These are phyloP conservation scores for Pteruthius melanotis DNA, from an alignment of 2,113 vertebrate species.

Conservation along the genomic window DNA sequence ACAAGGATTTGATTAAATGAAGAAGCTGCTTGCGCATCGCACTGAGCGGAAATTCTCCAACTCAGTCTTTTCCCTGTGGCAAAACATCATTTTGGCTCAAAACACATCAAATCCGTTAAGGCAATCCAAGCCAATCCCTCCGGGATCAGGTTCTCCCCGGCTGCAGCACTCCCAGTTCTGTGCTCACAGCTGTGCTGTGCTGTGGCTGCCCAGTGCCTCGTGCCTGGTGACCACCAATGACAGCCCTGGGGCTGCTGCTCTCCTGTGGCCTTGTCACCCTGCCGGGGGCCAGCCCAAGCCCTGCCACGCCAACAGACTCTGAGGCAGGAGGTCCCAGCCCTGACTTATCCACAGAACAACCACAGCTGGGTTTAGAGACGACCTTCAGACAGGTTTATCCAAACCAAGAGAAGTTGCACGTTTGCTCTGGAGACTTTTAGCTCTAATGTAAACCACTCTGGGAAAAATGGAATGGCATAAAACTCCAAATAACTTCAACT, in stretches of 20 bases:
- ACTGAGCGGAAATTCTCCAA: neutral
- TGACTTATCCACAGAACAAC: neutral
- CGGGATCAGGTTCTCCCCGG: neutral
- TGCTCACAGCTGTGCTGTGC: neutral
- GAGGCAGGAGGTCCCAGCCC: neutral
- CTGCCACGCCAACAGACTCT: neutral
- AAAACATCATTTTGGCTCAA: neutral
- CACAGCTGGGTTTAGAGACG: neutral
- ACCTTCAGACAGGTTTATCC: neutral
- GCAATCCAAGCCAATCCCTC: neutral
- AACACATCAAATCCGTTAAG: neutral
- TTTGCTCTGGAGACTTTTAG: neutral
- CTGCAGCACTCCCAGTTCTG: neutral
- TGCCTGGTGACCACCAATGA: neutral
- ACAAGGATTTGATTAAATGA: constrained; percentile 35
- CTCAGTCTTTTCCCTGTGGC: neutral
- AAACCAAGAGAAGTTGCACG: fast-evolving
- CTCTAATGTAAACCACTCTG: neutral
- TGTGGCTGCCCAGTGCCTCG: neutral
- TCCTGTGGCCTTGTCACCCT: fast-evolving
- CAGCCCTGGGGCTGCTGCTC: neutral
- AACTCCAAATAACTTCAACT: neutral
- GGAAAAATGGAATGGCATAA: neutral
- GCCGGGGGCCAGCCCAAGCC: neutral
- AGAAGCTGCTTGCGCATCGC: fast-evolving